Conservation (phyloP, 2,113 vertebrate genomes). For the Pachyramphus minor region DNA sequence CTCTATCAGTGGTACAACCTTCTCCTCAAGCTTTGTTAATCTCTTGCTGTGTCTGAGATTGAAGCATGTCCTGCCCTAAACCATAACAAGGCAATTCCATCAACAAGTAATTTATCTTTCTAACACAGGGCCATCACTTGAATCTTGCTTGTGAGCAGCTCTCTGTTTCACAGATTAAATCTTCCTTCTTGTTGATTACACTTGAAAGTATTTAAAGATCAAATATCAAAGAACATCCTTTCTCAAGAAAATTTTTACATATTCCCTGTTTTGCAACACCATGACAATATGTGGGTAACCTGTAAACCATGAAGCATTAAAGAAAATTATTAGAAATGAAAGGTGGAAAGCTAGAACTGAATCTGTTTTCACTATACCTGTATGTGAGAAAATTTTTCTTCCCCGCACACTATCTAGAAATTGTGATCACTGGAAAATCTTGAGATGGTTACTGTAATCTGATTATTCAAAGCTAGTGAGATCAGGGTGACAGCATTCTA, state of each 20-base stretch:
- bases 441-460: neutral
- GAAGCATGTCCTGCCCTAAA: neutral
- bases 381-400: neutral
- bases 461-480: neutral
- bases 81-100: neutral
- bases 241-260: neutral
- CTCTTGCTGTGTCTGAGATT: neutral
- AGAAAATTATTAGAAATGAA: neutral
- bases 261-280: neutral
- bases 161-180: neutral
- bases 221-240: neutral
- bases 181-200: neutral
- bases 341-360: neutral
- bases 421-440: neutral
- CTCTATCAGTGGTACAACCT: neutral
- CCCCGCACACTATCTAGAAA: neutral
- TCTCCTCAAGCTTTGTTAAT: neutral
- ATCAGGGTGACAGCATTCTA: neutral
- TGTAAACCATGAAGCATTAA: neutral
- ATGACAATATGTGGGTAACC: neutral
- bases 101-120: neutral
- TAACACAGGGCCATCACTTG: neutral
- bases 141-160: neutral
- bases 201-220: neutral
- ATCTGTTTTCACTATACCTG: neutral